A percentile compares a stretch with the other conserved stretches of the same genome.
phyloP scores from a whole-genome alignment of 2,888 invertebrate genomes.

The Lepeophtheirus nordmannii region DNA sequence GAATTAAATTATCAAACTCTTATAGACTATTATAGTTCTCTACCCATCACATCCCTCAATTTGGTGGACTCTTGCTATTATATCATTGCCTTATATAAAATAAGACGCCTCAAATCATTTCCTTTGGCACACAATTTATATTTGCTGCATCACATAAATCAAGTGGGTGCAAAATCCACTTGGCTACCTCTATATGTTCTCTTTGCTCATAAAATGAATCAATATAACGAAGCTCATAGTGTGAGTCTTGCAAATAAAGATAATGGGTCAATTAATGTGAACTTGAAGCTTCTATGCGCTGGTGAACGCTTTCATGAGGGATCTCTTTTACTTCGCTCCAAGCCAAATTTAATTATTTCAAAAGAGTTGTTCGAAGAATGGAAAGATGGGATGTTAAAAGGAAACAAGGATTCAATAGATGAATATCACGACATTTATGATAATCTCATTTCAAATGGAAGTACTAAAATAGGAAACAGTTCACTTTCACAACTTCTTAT shows the following conservation, averaged over 20 bases:
- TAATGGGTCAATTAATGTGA: neutral
- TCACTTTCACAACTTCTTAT: neutral
- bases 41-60: neutral
- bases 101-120: neutral
- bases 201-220: neutral
- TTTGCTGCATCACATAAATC: neutral
- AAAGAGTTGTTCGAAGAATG: neutral
- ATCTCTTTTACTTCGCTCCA: neutral
- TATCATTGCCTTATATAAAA: neutral
- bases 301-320: neutral
- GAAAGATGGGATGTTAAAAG: neutral
- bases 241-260: neutral
- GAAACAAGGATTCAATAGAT: neutral
- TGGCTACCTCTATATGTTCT: neutral
- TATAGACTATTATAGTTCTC: neutral
- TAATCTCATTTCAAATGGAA: neutral
- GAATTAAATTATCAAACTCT: neutral
- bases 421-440: neutral
- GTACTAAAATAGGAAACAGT: neutral
- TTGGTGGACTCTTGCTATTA: conserved; percentile 1
- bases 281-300: neutral
- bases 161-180: neutral
- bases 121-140: neutral
- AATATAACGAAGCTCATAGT: neutral
- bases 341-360: neutral